A percentile compares a stretch with the other conserved stretches of the same genome.
phyloP scores from a whole-genome alignment of 2,797 vertebrate species.

The Xyrichtys novacula region DNA sequence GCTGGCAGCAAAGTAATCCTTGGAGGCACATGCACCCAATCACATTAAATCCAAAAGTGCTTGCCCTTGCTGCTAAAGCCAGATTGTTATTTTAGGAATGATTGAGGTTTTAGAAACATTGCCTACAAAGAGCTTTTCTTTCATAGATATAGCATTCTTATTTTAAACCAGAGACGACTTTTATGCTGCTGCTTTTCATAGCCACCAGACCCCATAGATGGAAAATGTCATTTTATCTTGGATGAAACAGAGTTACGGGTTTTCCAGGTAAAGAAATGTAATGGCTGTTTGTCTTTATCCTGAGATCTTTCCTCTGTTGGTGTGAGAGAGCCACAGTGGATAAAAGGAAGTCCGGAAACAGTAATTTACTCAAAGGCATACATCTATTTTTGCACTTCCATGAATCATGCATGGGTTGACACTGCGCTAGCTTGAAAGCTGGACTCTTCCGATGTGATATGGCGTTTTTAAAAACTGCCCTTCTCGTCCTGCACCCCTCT shows the following conservation, averaged over 20 bases:
- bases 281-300: too few species aligned
- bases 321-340: not conserved
- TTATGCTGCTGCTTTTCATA: too few species aligned
- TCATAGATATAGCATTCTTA: too few species aligned
- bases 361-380: slow-evolving; percentile 2
- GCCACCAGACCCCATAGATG: too few species aligned
- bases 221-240: too few species aligned
- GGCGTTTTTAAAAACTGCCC: slow-evolving; percentile 18
- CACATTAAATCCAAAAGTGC: not conserved
- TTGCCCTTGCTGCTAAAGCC: not conserved
- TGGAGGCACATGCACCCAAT: not conserved
- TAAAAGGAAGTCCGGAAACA: slow-evolving; percentile 22
- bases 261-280: too few species aligned
- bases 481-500: not conserved
- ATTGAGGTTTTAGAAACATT: not conserved
- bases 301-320: not conserved
- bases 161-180: too few species aligned
- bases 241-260: too few species aligned
- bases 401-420: slow-evolving; percentile 26
- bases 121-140: too few species aligned
- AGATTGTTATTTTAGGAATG: not conserved
- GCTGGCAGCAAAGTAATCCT: not conserved
- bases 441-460: slow-evolving; percentile 7
- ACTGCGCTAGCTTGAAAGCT: not conserved
- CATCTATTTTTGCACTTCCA: slow-evolving; percentile 34